Conservation (phyloP, 1,140 invertebrate genomes). For the Listronotus bonariensis region DNA sequence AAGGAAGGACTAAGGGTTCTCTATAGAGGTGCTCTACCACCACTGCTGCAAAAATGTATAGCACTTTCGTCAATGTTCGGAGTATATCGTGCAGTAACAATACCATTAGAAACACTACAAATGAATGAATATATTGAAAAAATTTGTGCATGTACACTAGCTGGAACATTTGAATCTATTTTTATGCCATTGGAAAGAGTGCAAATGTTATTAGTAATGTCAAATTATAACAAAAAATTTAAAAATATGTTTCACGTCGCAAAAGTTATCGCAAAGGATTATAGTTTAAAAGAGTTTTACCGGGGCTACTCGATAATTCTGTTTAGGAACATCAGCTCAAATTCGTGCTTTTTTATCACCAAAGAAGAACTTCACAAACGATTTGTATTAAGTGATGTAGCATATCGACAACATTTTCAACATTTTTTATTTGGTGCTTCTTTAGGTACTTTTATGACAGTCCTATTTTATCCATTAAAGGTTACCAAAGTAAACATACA, state of each 20-base stretch:
- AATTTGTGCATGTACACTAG: constrained; percentile 16
- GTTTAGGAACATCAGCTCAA: constrained; percentile 28
- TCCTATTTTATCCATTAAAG: constrained; percentile 29
- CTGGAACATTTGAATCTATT: constrained; percentile 28
- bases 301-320: constrained; percentile 24
- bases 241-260: constrained; percentile 16
- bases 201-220: constrained; percentile 25
- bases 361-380: constrained; percentile 29
- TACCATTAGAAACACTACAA: constrained; percentile 18
- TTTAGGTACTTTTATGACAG: constrained; percentile 26
- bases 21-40: constrained; percentile 26
- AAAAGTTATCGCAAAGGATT: constrained; percentile 3
- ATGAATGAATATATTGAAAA: constrained; percentile 36
- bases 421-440: constrained; percentile 26
- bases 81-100: constrained; percentile 15
- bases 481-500: constrained; percentile 29
- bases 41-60: constrained; percentile 30
- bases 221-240: constrained; percentile 20
- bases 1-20: constrained; percentile 21
- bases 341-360: constrained; percentile 30
- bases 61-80: constrained; percentile 33
- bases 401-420: constrained; percentile 9
- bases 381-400: constrained; percentile 5
- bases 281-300: constrained; percentile 26
- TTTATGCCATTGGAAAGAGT: constrained; percentile 37